These are phyloP conservation scores for Neomonachus schauinslandi DNA, from an alignment of 2,113 vertebrate genomes.

Conservation along the genomic window DNA sequence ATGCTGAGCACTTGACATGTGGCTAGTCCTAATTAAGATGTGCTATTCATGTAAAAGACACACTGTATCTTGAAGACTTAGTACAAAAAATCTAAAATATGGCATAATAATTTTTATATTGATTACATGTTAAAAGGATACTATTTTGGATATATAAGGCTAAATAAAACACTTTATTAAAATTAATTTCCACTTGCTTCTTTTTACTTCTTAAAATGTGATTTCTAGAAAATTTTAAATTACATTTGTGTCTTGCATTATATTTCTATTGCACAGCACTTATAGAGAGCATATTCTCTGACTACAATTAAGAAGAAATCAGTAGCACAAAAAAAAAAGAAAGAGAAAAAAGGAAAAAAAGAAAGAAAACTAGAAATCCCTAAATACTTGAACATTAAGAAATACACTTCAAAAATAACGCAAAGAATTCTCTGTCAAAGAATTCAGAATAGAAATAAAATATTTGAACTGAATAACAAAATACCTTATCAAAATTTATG, in stretches of 20 bases:
- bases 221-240: neutral
- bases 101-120: neutral
- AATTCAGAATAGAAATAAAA: conserved; percentile 49
- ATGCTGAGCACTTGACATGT: neutral
- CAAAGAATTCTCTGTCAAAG: neutral
- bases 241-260: neutral
- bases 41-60: neutral
- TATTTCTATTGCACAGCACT: neutral
- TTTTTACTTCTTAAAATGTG: neutral
- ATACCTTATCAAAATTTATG: neutral
- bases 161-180: conserved; percentile 30
- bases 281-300: neutral
- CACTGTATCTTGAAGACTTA: neutral
- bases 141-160: neutral
- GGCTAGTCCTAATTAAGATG: neutral
- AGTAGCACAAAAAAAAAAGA: neutral
- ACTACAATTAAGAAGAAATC: neutral
- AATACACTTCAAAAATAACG: neutral
- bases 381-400: neutral
- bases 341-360: neutral
- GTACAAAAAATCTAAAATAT: neutral
- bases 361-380: neutral
- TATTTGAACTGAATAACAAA: neutral
- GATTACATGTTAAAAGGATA: conserved; percentile 2
- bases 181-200: conserved; percentile 11